Conservation (phyloP, 2,113 vertebrate species). For the Platycercus adscitus region DNA sequence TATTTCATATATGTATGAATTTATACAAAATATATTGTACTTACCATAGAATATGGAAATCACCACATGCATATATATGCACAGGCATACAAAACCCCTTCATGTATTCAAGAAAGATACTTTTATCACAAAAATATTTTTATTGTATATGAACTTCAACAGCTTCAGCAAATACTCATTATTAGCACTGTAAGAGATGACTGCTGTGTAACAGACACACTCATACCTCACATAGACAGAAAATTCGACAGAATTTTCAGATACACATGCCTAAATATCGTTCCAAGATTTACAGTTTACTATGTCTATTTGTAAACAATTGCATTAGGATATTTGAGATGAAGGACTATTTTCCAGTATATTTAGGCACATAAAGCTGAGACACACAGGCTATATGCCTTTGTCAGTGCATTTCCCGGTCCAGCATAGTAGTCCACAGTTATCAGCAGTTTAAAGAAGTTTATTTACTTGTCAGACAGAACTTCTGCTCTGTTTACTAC, state of each 20-base stretch:
- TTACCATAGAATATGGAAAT: not conserved
- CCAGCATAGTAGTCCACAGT: not conserved
- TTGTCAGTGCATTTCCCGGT: not conserved
- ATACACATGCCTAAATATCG: not conserved
- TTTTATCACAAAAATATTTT: not conserved
- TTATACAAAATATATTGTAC: not conserved
- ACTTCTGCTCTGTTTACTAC: not conserved
- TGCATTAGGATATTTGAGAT: not conserved
- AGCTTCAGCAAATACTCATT: not conserved
- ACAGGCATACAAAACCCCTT: not conserved
- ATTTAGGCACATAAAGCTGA: not conserved
- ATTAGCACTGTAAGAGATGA: not conserved
- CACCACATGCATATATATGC: too few species aligned
- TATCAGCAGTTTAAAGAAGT: not conserved
- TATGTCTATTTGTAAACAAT: not conserved
- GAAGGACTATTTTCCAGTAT: not conserved
- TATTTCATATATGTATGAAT: not conserved
- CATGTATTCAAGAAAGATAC: not conserved
- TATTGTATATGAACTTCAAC: not conserved
- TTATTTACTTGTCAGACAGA: not conserved
- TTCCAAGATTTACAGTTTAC: not conserved
- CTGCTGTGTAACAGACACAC: not conserved
- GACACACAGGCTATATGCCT: not conserved
- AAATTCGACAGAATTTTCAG: not conserved
- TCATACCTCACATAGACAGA: not conserved